Base-by-base conservation (phyloP, 2,888 invertebrate species). In the Chydorus sphaericus region DNA sequence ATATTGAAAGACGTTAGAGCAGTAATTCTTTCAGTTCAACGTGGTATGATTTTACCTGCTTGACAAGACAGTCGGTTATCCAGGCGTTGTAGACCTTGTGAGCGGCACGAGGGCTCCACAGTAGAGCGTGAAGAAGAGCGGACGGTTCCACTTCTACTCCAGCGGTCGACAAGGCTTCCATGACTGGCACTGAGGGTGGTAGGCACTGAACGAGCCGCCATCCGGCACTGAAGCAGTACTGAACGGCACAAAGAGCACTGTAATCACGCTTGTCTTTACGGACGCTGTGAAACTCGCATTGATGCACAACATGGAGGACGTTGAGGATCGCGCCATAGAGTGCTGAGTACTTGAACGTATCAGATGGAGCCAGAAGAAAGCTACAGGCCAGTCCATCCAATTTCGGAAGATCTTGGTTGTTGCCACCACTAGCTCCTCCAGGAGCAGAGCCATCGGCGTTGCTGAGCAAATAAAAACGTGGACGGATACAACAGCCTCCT, bases 281-380 rank as follows among this genome's bases (percentile, higher is more conserved):
- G 10, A 67, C 67, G 48, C 65, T 66, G 1, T 68, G 63, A 11
- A 70, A 70, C 0, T 68, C 68, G 18, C 74, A 75, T 58, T 87
- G 79, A 62, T 87, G 82, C 2, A 88, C 82, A 0, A 90, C 80
- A 65, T 84, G 82, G 48, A 93, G 71, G 61, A 94, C 80, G 61
- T 85, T 81, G 28, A 92, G 81, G 4, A 92, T 71, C 0, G 92
- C 87, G 66, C 91, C 88, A 60, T 94, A 79, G 7, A 96, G 72
- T 44, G 86, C 69, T 0, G 87, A 84, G 72, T 94, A 94, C 65
- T 89, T 85, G 54, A 93, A 73, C 70, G 88, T 88, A 67, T 94
- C 93, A 0, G 89, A 85, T 2, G 90, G 91, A 53, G 91, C 91
- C 59, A 94, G 75, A 58, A 94, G 84, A 67, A 94, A 94, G 73